Evolutionary conservation across 1,140 invertebrate genomes (phyloP).

Genomic region (Diploscapter pachys): DNA sequence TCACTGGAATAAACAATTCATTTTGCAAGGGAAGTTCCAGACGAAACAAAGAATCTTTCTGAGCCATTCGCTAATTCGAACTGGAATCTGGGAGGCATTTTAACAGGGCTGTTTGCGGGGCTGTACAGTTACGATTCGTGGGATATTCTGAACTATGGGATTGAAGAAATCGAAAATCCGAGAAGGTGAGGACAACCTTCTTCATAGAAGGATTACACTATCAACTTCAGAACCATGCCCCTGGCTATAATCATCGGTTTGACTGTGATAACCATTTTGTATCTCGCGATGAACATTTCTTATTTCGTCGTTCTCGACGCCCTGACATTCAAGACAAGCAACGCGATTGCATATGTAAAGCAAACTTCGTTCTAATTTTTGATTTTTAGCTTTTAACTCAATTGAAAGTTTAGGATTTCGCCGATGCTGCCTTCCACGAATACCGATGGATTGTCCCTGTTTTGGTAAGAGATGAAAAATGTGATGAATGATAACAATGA

Average conservation of each 20-base stretch:
- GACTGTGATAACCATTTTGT: slow-evolving; percentile 37
- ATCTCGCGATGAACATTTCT: slow-evolving; percentile 46
- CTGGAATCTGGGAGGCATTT: slow-evolving; percentile 42
- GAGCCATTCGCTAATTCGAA: slow-evolving; percentile 1
- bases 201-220: too few relatives aligned
- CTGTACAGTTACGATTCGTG: slow-evolving; percentile 49
- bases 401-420: slow-evolving; percentile 21
- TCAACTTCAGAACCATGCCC: slow-evolving; percentile 42
- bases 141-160: slow-evolving; percentile 51
- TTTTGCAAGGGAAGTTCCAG: neutral
- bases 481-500: too few relatives aligned
- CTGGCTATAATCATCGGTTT: slow-evolving; percentile 46
- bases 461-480: slow-evolving; percentile 13
- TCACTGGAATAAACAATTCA: too few relatives aligned
- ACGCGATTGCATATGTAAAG: slow-evolving; percentile 44
- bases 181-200: slow-evolving; percentile 17
- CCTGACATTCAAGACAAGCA: slow-evolving; percentile 30
- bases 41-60: slow-evolving; percentile 14
- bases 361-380: too few relatives aligned
- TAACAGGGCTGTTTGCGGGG: slow-evolving; percentile 44
- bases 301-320: slow-evolving; percentile 45
- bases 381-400: neutral
- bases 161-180: slow-evolving; percentile 49
- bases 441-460: slow-evolving; percentile 26
- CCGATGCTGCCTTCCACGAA: slow-evolving; percentile 6